phyloP scores from a whole-genome alignment of 1,140 invertebrate genomes.

The Drosophila melanogaster region DNA sequence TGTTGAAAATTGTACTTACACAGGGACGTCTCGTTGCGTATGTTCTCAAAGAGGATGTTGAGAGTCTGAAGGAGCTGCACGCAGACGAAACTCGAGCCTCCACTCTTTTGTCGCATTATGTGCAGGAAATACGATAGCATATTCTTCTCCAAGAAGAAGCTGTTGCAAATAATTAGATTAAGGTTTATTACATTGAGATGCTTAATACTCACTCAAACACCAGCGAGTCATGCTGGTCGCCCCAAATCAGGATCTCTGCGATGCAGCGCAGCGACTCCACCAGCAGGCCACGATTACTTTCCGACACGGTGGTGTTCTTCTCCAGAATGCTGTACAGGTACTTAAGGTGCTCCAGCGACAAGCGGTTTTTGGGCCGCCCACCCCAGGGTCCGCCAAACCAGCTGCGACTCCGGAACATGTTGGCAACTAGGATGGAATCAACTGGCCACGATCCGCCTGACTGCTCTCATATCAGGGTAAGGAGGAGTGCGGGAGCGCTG shows the following conservation, averaged over 20 bases:
- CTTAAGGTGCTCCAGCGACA: slow-evolving; percentile 98
- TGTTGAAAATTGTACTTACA: slow-evolving; percentile 89
- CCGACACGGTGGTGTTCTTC: slow-evolving; percentile 98
- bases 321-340: slow-evolving; percentile 97
- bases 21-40: slow-evolving; percentile 98
- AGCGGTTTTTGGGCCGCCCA: slow-evolving; percentile 97
- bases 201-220: slow-evolving; percentile 97
- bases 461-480: slow-evolving; percentile 27
- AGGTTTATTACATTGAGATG: slow-evolving; percentile 46
- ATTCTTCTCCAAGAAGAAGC: slow-evolving; percentile 99
- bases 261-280: slow-evolving; percentile 98
- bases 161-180: slow-evolving; percentile 79
- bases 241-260: slow-evolving; percentile 99
- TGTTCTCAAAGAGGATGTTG: slow-evolving; percentile 99
- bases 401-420: slow-evolving; percentile 93
- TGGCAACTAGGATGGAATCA: slow-evolving; percentile 25
- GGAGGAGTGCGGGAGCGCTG: neutral
- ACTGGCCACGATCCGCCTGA: slow-evolving; percentile 20
- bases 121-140: slow-evolving; percentile 99
- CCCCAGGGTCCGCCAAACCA: slow-evolving; percentile 93
- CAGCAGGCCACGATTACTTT: slow-evolving; percentile 96
- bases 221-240: slow-evolving; percentile 99
- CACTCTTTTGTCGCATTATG: slow-evolving; percentile 99
- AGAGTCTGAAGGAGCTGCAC: slow-evolving; percentile 98
- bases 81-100: slow-evolving; percentile 96